Evolutionary conservation across 2,888 invertebrate species (phyloP).

Genomic region (Ichneumoninae sp.): DNA sequence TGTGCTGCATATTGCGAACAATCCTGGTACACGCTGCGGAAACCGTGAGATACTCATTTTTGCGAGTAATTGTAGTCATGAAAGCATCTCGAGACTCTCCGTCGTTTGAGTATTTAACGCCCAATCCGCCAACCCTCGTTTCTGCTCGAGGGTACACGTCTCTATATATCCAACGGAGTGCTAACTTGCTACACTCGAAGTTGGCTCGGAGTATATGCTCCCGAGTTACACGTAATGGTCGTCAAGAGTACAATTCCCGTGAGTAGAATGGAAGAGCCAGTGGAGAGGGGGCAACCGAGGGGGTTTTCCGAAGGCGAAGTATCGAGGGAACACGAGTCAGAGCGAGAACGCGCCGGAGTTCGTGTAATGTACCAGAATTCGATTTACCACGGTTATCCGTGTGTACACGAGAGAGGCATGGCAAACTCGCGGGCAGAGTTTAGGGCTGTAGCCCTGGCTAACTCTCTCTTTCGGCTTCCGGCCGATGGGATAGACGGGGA

Average conservation of each 20-base stretch:
- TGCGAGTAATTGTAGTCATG: conserved; percentile 19
- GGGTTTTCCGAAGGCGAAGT: conserved; percentile 1
- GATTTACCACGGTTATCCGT: conserved; percentile 51
- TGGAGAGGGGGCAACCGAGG: not conserved
- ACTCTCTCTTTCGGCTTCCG: conserved; percentile 14
- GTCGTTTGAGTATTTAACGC: conserved; percentile 19
- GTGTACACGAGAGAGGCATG: conserved; percentile 10
- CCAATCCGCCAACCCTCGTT: not conserved
- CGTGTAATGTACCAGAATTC: conserved; percentile 46
- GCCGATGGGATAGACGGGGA: not conserved
- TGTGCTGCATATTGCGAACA: not conserved
- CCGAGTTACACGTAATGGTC: conserved; percentile 26
- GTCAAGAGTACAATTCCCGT: conserved; percentile 36
- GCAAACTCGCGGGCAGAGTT: conserved; percentile 50
- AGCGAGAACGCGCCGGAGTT: conserved; percentile 7
- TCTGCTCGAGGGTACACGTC: not conserved
- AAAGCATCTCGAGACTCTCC: conserved; percentile 12
- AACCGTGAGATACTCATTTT: conserved; percentile 12
- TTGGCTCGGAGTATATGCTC: conserved; percentile 21
- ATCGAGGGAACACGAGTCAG: not conserved
- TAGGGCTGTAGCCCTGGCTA: conserved; percentile 20
- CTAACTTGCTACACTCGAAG: conserved; percentile 37
- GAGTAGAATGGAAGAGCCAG: conserved; percentile 8
- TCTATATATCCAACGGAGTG: not conserved
- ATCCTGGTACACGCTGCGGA: not conserved